Evolutionary conservation across 2,113 vertebrate species (phyloP).

Genomic region (Cryptotis parvus): DNA sequence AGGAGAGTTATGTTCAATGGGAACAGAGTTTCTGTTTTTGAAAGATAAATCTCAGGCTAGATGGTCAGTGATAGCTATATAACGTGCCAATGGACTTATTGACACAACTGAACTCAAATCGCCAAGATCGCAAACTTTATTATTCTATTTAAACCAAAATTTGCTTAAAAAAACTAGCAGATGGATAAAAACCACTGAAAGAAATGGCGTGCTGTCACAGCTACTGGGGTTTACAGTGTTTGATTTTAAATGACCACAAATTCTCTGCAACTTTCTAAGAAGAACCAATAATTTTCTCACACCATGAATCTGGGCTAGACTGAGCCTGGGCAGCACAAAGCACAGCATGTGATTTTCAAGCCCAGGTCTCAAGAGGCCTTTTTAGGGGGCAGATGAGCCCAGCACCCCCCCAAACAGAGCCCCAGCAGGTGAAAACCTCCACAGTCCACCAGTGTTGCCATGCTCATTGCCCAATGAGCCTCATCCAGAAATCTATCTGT

Average conservation of each 20-base stretch:
- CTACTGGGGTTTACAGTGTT: not conserved
- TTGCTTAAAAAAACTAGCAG: not conserved
- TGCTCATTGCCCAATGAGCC: no score
- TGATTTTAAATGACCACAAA: not conserved
- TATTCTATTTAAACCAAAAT: not conserved
- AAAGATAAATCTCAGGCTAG: not conserved
- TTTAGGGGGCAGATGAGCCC: no score
- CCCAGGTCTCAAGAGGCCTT: no score
- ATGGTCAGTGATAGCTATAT: fast-evolving
- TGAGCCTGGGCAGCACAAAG: not conserved
- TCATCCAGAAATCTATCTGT: no score
- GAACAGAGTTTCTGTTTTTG: not conserved
- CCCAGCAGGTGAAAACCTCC: no score
- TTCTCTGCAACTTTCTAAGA: no score
- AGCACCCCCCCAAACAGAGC: no score
- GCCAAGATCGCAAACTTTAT: not conserved
- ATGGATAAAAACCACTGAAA: not conserved
- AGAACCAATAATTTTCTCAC: no score
- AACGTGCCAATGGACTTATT: no score
- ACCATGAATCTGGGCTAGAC: not conserved
- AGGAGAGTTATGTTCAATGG: no score
- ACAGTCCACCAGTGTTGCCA: no score
- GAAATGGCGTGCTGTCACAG: fast-evolving
- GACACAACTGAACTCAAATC: not conserved
- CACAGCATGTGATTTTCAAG: no score